Evolutionary conservation across 2,113 vertebrate genomes (phyloP).

Genomic region (Pomatostomus ruficeps): DNA sequence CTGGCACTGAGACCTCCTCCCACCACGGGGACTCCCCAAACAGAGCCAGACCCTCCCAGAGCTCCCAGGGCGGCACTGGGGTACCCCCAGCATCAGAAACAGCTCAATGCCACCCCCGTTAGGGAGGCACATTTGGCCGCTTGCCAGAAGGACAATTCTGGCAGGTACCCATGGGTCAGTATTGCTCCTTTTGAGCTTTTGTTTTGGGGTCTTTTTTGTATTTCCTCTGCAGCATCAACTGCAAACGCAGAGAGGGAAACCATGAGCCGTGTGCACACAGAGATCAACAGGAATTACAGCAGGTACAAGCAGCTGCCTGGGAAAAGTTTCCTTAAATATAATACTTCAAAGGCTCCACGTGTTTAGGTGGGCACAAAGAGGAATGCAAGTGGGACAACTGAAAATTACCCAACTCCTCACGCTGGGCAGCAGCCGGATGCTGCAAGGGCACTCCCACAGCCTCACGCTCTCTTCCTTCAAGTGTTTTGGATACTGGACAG

Average conservation of each 20-base stretch:
- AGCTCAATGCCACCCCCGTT: neutral
- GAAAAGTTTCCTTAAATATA: neutral
- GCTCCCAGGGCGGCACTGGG: neutral
- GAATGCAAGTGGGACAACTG: neutral
- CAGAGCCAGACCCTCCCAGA: rapidly evolving
- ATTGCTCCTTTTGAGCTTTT: neutral
- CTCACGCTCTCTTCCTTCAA: neutral
- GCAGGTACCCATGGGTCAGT: neutral
- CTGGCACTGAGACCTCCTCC: neutral
- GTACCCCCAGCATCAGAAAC: rapidly evolving
- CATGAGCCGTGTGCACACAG: neutral
- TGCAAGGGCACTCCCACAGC: rapidly evolving
- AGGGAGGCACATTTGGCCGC: neutral
- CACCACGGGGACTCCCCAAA: neutral
- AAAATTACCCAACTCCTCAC: neutral
- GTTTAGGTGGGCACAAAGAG: neutral
- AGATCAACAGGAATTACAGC: neutral
- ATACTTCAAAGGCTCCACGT: neutral
- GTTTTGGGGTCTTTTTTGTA: neutral
- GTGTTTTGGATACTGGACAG: rapidly evolving
- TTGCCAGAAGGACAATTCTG: neutral
- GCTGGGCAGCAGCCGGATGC: neutral
- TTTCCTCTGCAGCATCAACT: neutral
- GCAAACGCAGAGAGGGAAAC: neutral
- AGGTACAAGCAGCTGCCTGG: neutral